phyloP scores from a whole-genome alignment of 2,888 invertebrate genomes.

The Dryococelus australis region DNA sequence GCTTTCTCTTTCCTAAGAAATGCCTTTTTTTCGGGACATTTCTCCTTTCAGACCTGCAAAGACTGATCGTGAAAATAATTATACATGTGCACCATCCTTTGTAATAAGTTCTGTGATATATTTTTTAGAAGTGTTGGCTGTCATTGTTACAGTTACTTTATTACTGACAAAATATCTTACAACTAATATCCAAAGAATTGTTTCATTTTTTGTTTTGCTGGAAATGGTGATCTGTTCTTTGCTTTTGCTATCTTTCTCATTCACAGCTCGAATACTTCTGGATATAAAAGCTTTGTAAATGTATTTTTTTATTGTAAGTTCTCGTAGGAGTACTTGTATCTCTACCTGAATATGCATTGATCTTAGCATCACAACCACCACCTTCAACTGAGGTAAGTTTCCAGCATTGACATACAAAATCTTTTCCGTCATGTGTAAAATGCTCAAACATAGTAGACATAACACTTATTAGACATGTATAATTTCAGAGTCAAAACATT shows the following conservation, averaged over 20 bases:
- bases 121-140: background rate
- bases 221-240: background rate
- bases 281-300: background rate
- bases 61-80: too few species aligned
- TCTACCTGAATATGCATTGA: background rate
- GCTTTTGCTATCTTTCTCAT: slow-evolving; percentile 12
- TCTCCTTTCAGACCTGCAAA: background rate
- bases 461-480: background rate
- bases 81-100: background rate
- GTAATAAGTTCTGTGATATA: background rate
- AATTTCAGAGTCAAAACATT: background rate
- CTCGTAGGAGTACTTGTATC: slow-evolving; percentile 22
- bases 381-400: background rate
- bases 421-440: background rate
- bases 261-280: background rate
- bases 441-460: background rate
- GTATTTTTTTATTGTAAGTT: background rate
- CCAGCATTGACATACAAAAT: slow-evolving; percentile 6
- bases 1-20: background rate
- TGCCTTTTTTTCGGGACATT: background rate
- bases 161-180: background rate
- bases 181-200: background rate
- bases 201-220: background rate
- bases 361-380: background rate
- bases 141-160: slow-evolving; percentile 22